A percentile compares a stretch with the other conserved stretches of the same genome.
These are phyloP conservation scores for Antedon mediterranea DNA, from an alignment of 53 echinoderm and acorn worm species.

Conservation along the genomic window DNA sequence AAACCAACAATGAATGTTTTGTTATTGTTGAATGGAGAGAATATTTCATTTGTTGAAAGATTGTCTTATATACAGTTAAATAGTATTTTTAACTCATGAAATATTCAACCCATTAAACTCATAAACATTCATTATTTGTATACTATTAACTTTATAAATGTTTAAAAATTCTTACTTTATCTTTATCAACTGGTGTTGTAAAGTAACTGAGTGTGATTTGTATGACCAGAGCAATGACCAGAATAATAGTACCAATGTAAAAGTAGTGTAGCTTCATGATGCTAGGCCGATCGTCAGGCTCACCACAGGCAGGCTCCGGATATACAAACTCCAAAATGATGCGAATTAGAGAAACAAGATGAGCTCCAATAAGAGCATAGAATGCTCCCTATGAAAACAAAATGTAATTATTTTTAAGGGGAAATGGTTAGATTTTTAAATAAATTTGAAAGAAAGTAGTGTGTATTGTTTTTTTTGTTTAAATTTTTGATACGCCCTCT, in stretches of 20 bases:
- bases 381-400: constrained; percentile 54
- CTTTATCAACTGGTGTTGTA: constrained; percentile 35
- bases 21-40: no score
- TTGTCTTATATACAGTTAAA: no score
- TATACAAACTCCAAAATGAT: constrained; percentile 75
- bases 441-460: no score
- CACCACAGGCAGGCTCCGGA: constrained; percentile 51
- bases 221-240: constrained; percentile 42
- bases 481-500: no score
- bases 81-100: no score
- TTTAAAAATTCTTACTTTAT: constrained; percentile 34
- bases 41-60: no score
- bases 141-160: no score
- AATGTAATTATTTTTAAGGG: background rate
- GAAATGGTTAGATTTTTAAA: no score
- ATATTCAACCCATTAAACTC: no score
- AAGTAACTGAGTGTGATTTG: constrained; percentile 37
- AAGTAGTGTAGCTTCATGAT: constrained; percentile 68
- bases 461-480: no score
- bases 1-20: no score
- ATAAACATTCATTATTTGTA: no score
- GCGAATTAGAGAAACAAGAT: constrained; percentile 41
- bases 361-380: constrained; percentile 54
- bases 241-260: constrained; percentile 81
- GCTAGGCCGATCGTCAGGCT: constrained; percentile 45